Evolutionary conservation across 2,113 vertebrate species (phyloP), one percentile per base, ranked within the genome.

Genomic region (Siphamia tubifer): DNA sequence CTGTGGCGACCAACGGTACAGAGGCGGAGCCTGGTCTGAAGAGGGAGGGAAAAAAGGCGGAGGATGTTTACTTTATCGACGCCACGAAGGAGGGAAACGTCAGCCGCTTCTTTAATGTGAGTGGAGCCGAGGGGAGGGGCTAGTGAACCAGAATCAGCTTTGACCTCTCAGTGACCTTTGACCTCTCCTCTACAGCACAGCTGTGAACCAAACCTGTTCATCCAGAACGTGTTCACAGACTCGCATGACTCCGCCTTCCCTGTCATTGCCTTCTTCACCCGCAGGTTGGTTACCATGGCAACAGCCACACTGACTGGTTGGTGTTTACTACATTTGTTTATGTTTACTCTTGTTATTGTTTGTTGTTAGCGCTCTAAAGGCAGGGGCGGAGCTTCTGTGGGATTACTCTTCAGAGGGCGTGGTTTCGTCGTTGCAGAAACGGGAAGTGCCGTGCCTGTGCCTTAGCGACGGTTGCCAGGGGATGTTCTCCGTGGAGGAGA

Each of bases 21-120:
- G 31, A 20, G 19, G 3, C 19, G 21, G 19, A 19, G 0, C 1
- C 19, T 3, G 13, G 65, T 2, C 13, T 67, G 13, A 76, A 83
- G 60, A n/a, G n/a, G n/a, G n/a, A n/a, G n/a, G n/a, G n/a, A n/a
- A n/a, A n/a, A n/a, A n/a, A n/a, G 25, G 19, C 9, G 10, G 81
- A 88, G 6, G 72, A 85, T 3, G 30, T 84, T 9, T 94, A 94
- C 83, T 49, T 95, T 16, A 65, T 99, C 54, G 95, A 98, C 81
- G 95, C 95, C 49, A 94, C 94, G 34, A 94, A 90, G 80, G 96
- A 99, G 90, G 97, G 96, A 76, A 99, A 99, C 24, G 95, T 98
- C 40, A 94, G 93, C 57, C 92, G 97, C 40, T 99, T 99, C 81
- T 83, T 98, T 52, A 99, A 97, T 2, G 97, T 98, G 84, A 91